Evolutionary conservation across 2,888 invertebrate species (phyloP), one percentile per base, ranked within the genome.

Genomic region (Prosapia bicincta): DNA sequence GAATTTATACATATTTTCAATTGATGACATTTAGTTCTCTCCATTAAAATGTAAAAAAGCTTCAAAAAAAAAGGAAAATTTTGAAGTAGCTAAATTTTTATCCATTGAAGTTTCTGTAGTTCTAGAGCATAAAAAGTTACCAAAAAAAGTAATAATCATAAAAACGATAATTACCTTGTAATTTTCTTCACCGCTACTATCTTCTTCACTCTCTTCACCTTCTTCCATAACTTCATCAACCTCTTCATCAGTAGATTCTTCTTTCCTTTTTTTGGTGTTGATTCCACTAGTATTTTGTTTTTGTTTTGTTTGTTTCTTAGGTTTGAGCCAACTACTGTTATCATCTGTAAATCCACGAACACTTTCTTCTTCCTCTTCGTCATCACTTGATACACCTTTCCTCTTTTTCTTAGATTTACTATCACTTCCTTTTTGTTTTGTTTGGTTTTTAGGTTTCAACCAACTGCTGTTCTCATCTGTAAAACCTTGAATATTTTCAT

Each of bases 381-480:
- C 30, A 30, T 30, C 30, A 9, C 30, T 30, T n/a, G n/a, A n/a
- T 30, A 6, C 30, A 30, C 9, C 30, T 30, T 30, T 30, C 9
- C 30, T 30, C 9, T 30, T 30, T 30, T 30, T 30, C 9, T 30
- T 30, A 9, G 30, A 30, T 30, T 30, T 30, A 9, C 9, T 30
- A 6, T 6, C 20, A 54, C n/a, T 20, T 54, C 3, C 3, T 38
- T 38, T 38, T 15, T 13, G 38, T 38, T 38, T 38, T 3, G 15
- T 38, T 13, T 7, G 6, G 79, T 86, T 84, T 83, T 90, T 91
- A 0, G 89, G 90, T 82, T 89, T 92, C 54, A 93, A 83, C 93
- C 93, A 93, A 28, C 86, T 85, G 75, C 89, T 88, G 82, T 93
- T 93, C n/a, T 92, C 91, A 86, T 93, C 93, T 66, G 90, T 89